Evolutionary conservation across 1,140 invertebrate genomes (phyloP), one percentile per base, ranked within the genome.

Genomic region (Gonioctena quinquepunctata): DNA sequence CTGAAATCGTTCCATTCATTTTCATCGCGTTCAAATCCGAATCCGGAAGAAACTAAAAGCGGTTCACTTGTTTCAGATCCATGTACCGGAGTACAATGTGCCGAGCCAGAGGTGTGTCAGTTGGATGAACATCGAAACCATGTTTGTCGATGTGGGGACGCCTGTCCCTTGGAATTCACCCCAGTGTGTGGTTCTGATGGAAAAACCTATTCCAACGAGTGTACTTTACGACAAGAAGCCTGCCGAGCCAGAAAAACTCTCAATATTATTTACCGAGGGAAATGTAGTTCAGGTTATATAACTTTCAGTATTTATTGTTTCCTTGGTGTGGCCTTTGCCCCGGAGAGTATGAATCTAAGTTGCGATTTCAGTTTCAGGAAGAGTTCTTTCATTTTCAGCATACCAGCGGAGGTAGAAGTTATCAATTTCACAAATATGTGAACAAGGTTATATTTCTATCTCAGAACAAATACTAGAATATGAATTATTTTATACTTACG

Each of bases 191-290:
- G 91, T 7, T 94, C 91, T 3, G 91, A 93, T 78, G 92, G 93
- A 23, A 93, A 93, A 84, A 96, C 94, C 1, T 96, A 96, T 83
- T 89, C 90, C 21, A 96, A 95, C 83, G 92, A 94, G 79, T 96
- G 94, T 83, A 87, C 89, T 70, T 86, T 96, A 73, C 86, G 90
- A 62, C 89, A 92, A 71, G 91, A 94, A 80, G 90, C 90, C 19
- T 94, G 93, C 80, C 86, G 91, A 73, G 88, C 90, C 7, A 86
- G 91, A 72, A 90, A 89, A 81, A 87, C 87, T 27, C 85, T 94
- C 1, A 87, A 90, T 76, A 92, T 94, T 68, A 90, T 94, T 76
- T 94, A 94, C 81, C 88, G 89, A 60, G 93, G 92, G 66, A 89
- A 90, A 81, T 95, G 94, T 82, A 89, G 88, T 77, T 89, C 91